phyloP scores from a whole-genome alignment of 2,113 vertebrate genomes.

The Caretta caretta region DNA sequence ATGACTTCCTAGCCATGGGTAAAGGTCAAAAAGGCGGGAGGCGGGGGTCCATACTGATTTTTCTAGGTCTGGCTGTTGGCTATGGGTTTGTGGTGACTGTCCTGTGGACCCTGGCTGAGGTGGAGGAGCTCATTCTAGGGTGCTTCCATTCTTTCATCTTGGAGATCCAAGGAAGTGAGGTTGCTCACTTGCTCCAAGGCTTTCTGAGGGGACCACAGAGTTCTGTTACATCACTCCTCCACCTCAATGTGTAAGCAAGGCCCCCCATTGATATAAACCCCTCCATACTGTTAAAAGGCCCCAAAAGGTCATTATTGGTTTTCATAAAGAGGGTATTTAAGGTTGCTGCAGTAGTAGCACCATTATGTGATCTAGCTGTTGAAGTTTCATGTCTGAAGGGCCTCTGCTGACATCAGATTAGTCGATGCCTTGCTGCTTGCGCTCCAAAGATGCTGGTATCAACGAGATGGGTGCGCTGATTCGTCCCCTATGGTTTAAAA shows the following conservation, averaged over 20 bases:
- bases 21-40: not conserved
- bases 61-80: not conserved
- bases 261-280: not conserved
- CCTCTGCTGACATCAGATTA: not conserved
- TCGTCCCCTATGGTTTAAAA: not conserved
- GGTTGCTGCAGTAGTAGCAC: fast-evolving
- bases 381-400: not conserved
- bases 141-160: not conserved
- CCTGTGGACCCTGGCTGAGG: not conserved
- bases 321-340: not conserved
- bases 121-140: not conserved
- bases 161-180: not conserved
- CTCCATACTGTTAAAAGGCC: not conserved
- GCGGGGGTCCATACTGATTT: not conserved
- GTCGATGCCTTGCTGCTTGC: not conserved
- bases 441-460: fast-evolving
- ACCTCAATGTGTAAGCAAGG: not conserved
- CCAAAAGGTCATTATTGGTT: not conserved
- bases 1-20: not conserved
- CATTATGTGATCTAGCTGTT: not conserved
- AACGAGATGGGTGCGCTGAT: fast-evolving
- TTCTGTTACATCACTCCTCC: not conserved
- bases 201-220: not conserved
- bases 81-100: not conserved
- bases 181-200: not conserved